These are phyloP conservation scores for Pteropus alecto DNA, from an alignment of 2,113 vertebrate species.

Conservation along the genomic window DNA sequence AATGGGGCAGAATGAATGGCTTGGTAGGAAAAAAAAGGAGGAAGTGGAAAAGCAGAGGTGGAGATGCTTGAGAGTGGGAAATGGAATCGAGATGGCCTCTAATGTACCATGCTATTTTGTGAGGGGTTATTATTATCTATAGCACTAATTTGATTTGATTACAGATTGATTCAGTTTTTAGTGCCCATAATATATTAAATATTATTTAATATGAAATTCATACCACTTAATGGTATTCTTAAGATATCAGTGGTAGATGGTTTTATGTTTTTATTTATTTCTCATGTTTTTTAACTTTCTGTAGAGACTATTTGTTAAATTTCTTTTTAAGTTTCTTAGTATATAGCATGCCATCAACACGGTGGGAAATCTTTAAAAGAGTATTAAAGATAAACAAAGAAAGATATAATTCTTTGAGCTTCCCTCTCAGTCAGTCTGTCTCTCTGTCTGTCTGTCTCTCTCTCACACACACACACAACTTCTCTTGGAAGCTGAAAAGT, in stretches of 20 bases:
- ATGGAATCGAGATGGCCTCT: neutral
- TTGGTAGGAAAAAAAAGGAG: neutral
- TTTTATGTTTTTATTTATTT: slow-evolving; percentile 38
- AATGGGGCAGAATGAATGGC: no score
- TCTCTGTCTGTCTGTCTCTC: neutral
- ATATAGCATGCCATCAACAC: neutral
- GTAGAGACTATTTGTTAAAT: neutral
- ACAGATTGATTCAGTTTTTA: neutral
- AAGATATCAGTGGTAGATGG: neutral
- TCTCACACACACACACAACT: neutral
- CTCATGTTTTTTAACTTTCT: neutral
- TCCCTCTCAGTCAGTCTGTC: neutral
- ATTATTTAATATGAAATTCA: slow-evolving; percentile 8
- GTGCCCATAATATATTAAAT: neutral
- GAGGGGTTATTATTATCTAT: neutral
- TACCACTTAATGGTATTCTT: neutral
- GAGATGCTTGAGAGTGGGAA: neutral
- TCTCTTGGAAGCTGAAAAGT: neutral
- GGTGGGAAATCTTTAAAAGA: neutral
- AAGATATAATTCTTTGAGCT: neutral
- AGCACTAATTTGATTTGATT: neutral
- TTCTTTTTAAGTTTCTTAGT: neutral
- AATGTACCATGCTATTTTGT: neutral
- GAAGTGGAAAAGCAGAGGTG: neutral
- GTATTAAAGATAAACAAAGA: neutral